Evolutionary conservation across 2,888 invertebrate genomes (phyloP).

Genomic region (Conus canariensis): DNA sequence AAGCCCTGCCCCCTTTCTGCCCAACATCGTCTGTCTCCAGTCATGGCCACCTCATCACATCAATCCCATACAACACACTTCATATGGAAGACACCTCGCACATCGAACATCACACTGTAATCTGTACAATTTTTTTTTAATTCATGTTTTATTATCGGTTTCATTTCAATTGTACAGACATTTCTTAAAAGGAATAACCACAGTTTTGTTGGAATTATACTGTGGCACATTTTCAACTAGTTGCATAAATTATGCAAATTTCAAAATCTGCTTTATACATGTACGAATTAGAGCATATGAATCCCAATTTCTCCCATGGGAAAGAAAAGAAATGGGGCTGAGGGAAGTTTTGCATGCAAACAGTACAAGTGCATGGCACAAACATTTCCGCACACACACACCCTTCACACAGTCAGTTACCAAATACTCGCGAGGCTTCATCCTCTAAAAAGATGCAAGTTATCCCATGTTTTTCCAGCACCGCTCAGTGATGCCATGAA

Average conservation of each 20-base stretch:
- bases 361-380: slow-evolving; percentile 26
- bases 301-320: slow-evolving; percentile 1
- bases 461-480: neutral
- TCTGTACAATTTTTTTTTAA: neutral
- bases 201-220: slow-evolving; percentile 20
- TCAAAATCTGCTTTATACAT: slow-evolving; percentile 20
- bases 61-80: neutral
- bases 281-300: slow-evolving; percentile 4
- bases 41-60: too few species aligned
- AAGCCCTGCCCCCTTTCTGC: too few species aligned
- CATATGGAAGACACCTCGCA: neutral
- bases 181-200: slow-evolving; percentile 21
- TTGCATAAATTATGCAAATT: slow-evolving; percentile 36
- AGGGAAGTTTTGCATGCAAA: slow-evolving; percentile 8
- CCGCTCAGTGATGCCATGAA: slow-evolving; percentile 10
- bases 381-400: neutral
- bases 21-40: too few species aligned
- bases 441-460: neutral
- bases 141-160: slow-evolving; percentile 11
- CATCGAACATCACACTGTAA: neutral
- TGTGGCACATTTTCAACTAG: slow-evolving; percentile 30
- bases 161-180: slow-evolving; percentile 28
- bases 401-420: neutral
- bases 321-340: neutral
- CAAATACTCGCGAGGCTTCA: neutral